These are phyloP conservation scores for Rhopalosiphum maidis DNA, from an alignment of 1,140 invertebrate genomes.

Conservation along the genomic window DNA sequence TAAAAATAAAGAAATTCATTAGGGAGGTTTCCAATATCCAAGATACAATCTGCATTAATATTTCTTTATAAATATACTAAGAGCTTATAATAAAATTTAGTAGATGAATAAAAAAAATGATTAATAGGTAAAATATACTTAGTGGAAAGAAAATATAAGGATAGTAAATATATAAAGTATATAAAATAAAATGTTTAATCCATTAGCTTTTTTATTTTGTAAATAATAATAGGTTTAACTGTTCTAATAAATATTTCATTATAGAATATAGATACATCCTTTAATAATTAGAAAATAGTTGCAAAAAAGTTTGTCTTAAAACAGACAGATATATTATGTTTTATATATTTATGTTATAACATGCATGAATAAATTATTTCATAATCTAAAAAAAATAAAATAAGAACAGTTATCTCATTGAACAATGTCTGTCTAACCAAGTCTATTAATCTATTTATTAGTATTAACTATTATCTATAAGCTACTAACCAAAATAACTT, in stretches of 20 bases:
- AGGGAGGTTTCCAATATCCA: background rate
- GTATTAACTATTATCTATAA: background rate
- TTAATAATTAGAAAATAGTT: background rate
- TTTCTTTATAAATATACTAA: background rate
- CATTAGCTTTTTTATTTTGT: no score
- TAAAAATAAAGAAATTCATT: background rate
- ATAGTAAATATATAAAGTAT: no score
- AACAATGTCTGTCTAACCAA: constrained; percentile 1
- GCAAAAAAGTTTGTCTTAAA: background rate
- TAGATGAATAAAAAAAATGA: background rate
- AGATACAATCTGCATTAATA: background rate
- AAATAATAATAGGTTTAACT: no score
- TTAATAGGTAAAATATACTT: no score
- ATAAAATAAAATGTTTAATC: no score
- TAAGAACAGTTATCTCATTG: constrained; percentile 8
- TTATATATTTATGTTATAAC: background rate
- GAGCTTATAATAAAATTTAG: background rate
- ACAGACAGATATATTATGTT: background rate
- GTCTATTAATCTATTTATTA: background rate
- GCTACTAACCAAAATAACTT: background rate
- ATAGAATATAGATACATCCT: background rate
- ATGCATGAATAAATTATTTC: background rate
- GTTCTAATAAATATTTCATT: no score
- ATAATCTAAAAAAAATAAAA: background rate
- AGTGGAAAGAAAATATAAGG: no score